Conservation (phyloP, 2,797 vertebrate species). For the Chaunax sp. region DNA sequence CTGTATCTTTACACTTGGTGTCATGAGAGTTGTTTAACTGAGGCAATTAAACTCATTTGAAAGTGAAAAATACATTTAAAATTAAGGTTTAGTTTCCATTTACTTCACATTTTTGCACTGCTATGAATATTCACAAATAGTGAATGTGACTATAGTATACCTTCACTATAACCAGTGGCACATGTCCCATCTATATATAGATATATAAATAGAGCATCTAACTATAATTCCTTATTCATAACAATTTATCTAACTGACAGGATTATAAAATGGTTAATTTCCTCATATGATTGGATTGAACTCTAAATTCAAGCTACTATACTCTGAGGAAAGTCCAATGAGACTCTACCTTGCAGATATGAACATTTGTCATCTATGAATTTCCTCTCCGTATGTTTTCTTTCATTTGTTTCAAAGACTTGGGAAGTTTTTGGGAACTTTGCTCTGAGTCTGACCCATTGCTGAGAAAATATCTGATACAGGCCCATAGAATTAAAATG, state of each 20-base stretch:
- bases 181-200: too few relatives aligned
- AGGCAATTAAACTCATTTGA: conserved; percentile 69
- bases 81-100: conserved; percentile 62
- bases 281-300: too few relatives aligned
- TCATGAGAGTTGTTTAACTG: conserved; percentile 66
- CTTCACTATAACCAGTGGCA: too few relatives aligned
- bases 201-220: too few relatives aligned
- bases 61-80: conserved; percentile 66
- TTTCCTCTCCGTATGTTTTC: background rate
- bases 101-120: conserved; percentile 51
- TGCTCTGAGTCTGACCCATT: background rate
- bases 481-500: background rate
- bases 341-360: background rate
- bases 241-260: too few relatives aligned
- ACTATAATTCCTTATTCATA: too few relatives aligned
- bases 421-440: background rate
- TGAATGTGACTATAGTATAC: background rate
- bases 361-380: background rate
- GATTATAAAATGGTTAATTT: too few relatives aligned
- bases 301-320: too few relatives aligned
- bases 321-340: background rate
- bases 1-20: conserved; percentile 68
- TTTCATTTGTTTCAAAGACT: background rate
- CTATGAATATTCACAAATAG: too few relatives aligned
- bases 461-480: background rate